These are phyloP conservation scores for Strigamia transsilvanica DNA, from an alignment of 2,888 invertebrate genomes.

Conservation along the genomic window DNA sequence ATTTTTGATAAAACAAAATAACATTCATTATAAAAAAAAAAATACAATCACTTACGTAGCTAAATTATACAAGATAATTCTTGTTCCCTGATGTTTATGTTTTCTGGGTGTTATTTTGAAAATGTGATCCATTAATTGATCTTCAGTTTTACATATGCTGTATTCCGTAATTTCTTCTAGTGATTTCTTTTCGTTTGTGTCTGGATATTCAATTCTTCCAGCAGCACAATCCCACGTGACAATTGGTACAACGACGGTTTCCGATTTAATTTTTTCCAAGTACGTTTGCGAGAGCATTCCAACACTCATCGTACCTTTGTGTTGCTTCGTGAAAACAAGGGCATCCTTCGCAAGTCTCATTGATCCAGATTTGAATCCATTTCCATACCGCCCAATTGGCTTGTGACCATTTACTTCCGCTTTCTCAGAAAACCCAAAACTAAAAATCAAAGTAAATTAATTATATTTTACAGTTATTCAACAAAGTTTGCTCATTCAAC, in stretches of 20 bases:
- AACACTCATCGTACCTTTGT: constrained; percentile 28
- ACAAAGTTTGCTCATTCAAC: too few species aligned
- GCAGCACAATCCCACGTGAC: constrained; percentile 21
- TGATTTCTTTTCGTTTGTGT: background rate
- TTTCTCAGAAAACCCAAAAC: constrained; percentile 53
- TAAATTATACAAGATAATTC: constrained; percentile 49
- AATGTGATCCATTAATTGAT: constrained; percentile 30
- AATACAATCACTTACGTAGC: background rate
- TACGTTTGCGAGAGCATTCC: constrained; percentile 52
- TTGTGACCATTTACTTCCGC: constrained; percentile 25
- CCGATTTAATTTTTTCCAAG: constrained; percentile 42
- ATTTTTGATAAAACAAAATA: background rate
- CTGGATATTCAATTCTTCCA: constrained; percentile 18
- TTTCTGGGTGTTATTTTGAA: background rate
- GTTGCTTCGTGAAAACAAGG: constrained; percentile 31
- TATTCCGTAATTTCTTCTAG: constrained; percentile 18
- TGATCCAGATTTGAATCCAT: constrained; percentile 52
- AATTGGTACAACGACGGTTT: constrained; percentile 51
- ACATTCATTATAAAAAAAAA: background rate
- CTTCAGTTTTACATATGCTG: constrained; percentile 13
- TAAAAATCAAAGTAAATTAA: background rate
- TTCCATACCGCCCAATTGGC: constrained; percentile 51
- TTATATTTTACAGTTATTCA: too few species aligned
- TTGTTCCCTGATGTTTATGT: background rate
- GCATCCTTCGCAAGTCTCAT: constrained; percentile 51